Evolutionary conservation across 2,888 invertebrate genomes (phyloP).

Genomic region (Lasioglossum pauxillum): DNA sequence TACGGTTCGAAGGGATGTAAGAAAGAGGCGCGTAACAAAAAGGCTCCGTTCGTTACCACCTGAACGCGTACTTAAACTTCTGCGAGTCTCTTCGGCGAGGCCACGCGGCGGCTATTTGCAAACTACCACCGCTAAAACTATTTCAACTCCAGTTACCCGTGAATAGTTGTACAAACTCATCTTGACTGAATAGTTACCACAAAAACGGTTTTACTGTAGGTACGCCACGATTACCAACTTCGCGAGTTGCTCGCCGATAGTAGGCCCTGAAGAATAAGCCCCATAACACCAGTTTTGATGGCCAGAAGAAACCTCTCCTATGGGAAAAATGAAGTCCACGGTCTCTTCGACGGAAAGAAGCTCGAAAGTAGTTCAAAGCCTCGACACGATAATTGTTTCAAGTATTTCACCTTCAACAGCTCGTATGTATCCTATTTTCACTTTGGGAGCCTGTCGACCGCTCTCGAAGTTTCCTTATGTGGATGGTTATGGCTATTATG

Average conservation of each 20-base stretch:
- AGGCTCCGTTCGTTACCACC: background rate
- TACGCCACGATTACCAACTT: background rate
- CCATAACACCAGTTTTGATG: too few relatives aligned
- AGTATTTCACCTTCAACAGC: background rate
- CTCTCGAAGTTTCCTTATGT: background rate
- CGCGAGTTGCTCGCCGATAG: background rate
- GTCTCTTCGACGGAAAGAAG: background rate
- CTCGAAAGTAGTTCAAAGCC: background rate
- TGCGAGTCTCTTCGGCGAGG: background rate
- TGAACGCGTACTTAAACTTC: background rate
- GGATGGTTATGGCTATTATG: too few relatives aligned
- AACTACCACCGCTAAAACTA: background rate
- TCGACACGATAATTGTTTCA: background rate
- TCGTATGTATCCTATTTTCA: background rate
- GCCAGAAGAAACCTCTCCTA: background rate
- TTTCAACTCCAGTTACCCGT: conserved; percentile 1
- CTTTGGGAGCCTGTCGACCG: too few relatives aligned
- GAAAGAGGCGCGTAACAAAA: background rate
- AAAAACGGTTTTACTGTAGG: background rate
- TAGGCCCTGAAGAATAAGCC: background rate
- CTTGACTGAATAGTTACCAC: background rate
- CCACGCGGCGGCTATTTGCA: background rate
- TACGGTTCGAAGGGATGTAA: background rate
- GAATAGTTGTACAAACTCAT: background rate
- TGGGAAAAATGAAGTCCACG: background rate